phyloP scores from a whole-genome alignment of 2,113 vertebrate genomes.

The Pterocles burchelli region DNA sequence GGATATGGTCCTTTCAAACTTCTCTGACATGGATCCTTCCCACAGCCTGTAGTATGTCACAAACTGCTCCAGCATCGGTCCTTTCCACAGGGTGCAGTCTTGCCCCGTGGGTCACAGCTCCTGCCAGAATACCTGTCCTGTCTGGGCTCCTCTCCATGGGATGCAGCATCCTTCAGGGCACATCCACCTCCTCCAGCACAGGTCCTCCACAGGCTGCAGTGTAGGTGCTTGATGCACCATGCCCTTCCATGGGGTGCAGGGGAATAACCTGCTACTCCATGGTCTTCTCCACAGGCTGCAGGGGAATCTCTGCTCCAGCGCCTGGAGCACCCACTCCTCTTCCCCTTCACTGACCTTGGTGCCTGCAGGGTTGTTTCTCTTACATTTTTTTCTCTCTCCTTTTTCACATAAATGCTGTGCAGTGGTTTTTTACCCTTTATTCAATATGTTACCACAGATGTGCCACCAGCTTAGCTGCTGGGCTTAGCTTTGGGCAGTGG shows the following conservation, averaged over 20 bases:
- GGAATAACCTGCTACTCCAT: not conserved
- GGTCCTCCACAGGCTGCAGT: not conserved
- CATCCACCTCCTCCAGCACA: not conserved
- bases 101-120: not conserved
- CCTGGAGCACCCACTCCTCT: not conserved
- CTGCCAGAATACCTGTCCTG: not conserved
- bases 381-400: not conserved
- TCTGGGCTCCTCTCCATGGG: not conserved
- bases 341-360: not conserved
- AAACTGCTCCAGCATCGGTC: not conserved
- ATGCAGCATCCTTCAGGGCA: not conserved
- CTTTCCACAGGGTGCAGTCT: too few species aligned
- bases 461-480: not conserved
- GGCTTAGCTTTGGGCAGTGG: not conserved
- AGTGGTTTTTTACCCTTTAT: not conserved
- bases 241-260: not conserved
- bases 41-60: too few species aligned
- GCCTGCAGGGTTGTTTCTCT: not conserved
- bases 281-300: not conserved
- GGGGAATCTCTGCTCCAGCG: not conserved
- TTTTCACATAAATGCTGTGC: not conserved
- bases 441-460: not conserved
- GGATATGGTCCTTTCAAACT: not conserved
- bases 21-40: not conserved
- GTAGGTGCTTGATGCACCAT: rapidly evolving